phyloP scores from a whole-genome alignment of 2,113 vertebrate species.

The Chascanopsetta lugubris region DNA sequence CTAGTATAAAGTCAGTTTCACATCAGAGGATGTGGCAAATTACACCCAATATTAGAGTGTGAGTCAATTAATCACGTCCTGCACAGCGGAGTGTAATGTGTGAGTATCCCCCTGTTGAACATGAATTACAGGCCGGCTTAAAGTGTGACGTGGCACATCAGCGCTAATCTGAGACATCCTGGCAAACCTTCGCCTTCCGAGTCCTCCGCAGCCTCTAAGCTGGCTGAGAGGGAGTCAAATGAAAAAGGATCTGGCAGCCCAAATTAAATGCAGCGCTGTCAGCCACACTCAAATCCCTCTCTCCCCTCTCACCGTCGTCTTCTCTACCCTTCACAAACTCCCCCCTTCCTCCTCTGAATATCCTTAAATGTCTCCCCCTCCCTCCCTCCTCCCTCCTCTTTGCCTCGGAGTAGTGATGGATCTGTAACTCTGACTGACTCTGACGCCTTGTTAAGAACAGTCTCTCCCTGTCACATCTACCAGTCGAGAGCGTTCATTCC shows the following conservation, averaged over 20 bases:
- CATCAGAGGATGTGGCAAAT: constrained; percentile 80
- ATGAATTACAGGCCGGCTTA: constrained; percentile 81
- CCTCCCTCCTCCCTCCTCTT: constrained; percentile 16
- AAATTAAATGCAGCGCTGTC: constrained; percentile 82
- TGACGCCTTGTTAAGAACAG: constrained; percentile 83
- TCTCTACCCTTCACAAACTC: constrained; percentile 74
- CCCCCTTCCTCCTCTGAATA: constrained; percentile 69
- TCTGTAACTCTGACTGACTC: constrained; percentile 82
- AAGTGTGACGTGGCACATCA: constrained; percentile 78
- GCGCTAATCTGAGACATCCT: constrained; percentile 78
- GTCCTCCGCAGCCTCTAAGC: constrained; percentile 76
- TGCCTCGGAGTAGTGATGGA: constrained; percentile 78
- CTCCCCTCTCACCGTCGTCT: constrained; percentile 59
- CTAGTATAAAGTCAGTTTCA: constrained; percentile 78
- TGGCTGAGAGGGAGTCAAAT: constrained; percentile 78
- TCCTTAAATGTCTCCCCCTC: constrained; percentile 66
- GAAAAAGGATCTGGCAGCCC: constrained; percentile 81
- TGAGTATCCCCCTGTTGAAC: constrained; percentile 83
- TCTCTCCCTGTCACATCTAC: constrained; percentile 82
- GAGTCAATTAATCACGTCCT: constrained; percentile 80
- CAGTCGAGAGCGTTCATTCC: constrained; percentile 80
- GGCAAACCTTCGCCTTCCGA: constrained; percentile 74
- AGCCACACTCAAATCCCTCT: constrained; percentile 74
- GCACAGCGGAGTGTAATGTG: constrained; percentile 79
- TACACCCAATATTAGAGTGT: constrained; percentile 79